Conservation (phyloP, 1,140 invertebrate genomes). For the Caerostris darwini region DNA sequence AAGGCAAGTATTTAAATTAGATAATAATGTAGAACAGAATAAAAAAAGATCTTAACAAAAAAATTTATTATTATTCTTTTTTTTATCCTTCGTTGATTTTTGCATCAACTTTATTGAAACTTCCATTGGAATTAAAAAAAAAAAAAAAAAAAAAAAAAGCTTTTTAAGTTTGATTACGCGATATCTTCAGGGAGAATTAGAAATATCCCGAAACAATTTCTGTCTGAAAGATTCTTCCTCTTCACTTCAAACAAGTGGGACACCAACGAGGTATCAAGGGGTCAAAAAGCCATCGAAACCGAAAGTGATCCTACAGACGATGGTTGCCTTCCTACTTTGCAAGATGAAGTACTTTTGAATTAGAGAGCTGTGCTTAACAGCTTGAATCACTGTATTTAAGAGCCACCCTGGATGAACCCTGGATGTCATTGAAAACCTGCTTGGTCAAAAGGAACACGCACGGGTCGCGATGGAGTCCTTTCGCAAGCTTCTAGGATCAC, state of each 20-base stretch:
- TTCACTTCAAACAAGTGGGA: not conserved
- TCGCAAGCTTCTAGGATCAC: not conserved
- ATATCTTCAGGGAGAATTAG: too few species aligned
- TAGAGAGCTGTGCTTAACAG: not conserved
- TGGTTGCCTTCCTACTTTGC: not conserved
- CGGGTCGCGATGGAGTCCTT: not conserved
- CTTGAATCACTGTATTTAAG: constrained; percentile 10
- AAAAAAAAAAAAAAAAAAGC: too few species aligned
- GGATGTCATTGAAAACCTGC: constrained; percentile 29
- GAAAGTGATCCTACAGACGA: not conserved
- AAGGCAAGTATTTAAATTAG: too few species aligned
- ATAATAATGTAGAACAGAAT: too few species aligned
- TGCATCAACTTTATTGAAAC: too few species aligned
- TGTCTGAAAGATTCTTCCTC: not conserved
- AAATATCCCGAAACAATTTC: too few species aligned
- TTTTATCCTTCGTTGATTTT: too few species aligned
- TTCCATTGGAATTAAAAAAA: too few species aligned
- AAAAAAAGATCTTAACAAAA: too few species aligned
- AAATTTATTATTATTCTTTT: too few species aligned
- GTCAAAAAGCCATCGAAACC: not conserved
- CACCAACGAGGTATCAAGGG: not conserved
- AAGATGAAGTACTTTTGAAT: not conserved
- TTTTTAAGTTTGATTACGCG: too few species aligned
- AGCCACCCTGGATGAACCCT: not conserved
- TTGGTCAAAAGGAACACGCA: constrained; percentile 7